A percentile compares a stretch with the other conserved stretches of the same genome.
Conservation (phyloP, 2,113 vertebrate genomes). For the Neotragus moschatus region DNA sequence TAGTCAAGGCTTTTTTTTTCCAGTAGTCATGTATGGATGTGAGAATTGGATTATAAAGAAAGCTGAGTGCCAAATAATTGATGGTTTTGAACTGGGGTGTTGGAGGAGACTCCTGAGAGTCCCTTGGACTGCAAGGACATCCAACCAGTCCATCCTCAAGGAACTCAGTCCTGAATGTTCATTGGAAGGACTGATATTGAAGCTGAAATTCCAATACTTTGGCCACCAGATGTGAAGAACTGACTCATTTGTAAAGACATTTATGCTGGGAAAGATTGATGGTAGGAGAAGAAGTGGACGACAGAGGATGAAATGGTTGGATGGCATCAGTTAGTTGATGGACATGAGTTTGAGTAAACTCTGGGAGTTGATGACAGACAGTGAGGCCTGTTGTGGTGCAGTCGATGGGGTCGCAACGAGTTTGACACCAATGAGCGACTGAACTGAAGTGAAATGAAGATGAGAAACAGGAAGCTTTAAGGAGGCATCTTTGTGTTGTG, state of each 20-base stretch:
- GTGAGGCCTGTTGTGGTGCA: not conserved
- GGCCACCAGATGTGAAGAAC: accelerated
- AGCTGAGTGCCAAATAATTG: not conserved
- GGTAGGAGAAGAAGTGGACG: not conserved
- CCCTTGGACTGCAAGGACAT: not conserved
- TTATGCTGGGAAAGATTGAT: not conserved
- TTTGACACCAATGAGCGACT: not conserved
- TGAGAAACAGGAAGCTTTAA: not conserved
- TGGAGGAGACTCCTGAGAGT: not conserved
- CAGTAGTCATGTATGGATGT: not conserved
- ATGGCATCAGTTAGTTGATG: not conserved
- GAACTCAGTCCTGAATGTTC: not conserved
- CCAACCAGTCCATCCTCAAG: not conserved
- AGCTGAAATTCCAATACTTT: not conserved
- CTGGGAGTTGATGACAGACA: not conserved
- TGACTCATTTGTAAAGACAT: not conserved
- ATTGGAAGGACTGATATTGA: not conserved
- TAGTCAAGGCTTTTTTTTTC: not conserved
- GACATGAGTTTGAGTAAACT: not conserved
- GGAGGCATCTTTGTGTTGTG: not conserved
- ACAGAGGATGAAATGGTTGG: not conserved
- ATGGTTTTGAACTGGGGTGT: not conserved
- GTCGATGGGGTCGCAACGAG: accelerated
- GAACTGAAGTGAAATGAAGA: not conserved
- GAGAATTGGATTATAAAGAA: not conserved